Base-by-base conservation (phyloP, 1,140 invertebrate genomes). In the Camponotus vicinus region DNA sequence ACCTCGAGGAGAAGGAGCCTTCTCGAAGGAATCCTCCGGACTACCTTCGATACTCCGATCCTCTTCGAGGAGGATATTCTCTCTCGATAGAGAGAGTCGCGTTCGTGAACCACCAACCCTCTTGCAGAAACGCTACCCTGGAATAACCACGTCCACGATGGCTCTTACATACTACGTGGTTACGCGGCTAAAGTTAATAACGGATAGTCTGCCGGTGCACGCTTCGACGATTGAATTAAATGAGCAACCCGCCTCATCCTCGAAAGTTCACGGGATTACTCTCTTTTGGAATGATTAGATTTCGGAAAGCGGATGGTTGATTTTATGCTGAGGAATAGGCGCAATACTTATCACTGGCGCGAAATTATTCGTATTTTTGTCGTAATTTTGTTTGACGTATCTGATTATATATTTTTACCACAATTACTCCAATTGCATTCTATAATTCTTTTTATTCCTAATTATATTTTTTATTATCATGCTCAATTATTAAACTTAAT, bases 151-250 rank as follows among this genome's bases (percentile, higher is more conserved):
- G 27, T 34, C 34, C 18, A 42, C 77, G 57, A 55, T 67, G 63
- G 69, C 40, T 79, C 66, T 86, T 87, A 86, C 67, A 27, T 70
- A 59, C 70, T 79, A 80, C 57, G 75, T 71, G 69, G 79, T 89
- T 89, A 89, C 85, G 49, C 49, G 80, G 75, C 77, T 86, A 85
- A 90, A 90, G 69, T 90, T 90, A 85, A 89, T 90, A 90, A 90
- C 88, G 76, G 61, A 88, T 85, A 82, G 88, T 66, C 76, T 80
- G 71, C 18, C 71, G 21, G 55, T 84, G 85, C 85, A 84, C 87
- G 87, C 88, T 86, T 76, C 80, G 79, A 76, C 85, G 89, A 90
- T 85, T 89, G 89, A 90, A 90, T 90, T 89, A 85, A 90, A 89
- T 86, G 75, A 87, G 69, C 78, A 18, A 13, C 85, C 27, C 45